Evolutionary conservation across 1,140 invertebrate species (phyloP), one percentile per base, ranked within the genome.

Genomic region (Drosophila simulans): DNA sequence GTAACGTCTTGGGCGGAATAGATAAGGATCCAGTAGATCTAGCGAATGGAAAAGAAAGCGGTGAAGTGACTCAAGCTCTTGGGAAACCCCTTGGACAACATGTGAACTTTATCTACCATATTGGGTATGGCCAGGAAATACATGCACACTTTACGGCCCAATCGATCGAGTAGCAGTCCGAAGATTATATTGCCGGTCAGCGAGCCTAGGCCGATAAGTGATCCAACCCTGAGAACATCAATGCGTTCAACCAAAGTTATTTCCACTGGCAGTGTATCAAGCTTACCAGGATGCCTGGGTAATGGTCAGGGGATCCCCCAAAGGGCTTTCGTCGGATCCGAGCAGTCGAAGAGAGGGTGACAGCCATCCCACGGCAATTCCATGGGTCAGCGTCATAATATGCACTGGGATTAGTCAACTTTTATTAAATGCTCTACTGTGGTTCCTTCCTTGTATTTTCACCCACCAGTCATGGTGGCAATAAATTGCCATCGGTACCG

Each of bases 1-100:
- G 53, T 73, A 7, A 91, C 83, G 74, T 90, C 66, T 66, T 84
- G 37, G 4, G 85, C 80, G 15, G 57, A 54, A 48, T 73, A 84
- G 60, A 91, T 86, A 45, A 91, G 77, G 57, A 91, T 76, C 88
- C 88, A 91, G 64, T 84, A 89, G 13, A 42, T 71, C 85, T 88
- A 43, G 1, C 2, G 43, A 31, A 60, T 40, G 42, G 4, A 51
- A 34, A 45, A 22, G 7, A 25, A 25, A 5, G 58, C 12, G 0
- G 15, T 17, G 4, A 34, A 4, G 40, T 70, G 62, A 80, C 20
- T 81, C 57, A 86, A 13, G 8, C 3, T 3, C 8, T 39, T 17
- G 13, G 57, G 53, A 72, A 54, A 62, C 43, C 40, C 55, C 39
- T 53, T 7, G 5, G 1, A 7, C 2, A 42, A 13, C 4, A 27